A percentile compares a stretch with the other conserved stretches of the same genome.
phyloP scores from a whole-genome alignment of 2,888 invertebrate genomes.

The Oeneis ivallda region DNA sequence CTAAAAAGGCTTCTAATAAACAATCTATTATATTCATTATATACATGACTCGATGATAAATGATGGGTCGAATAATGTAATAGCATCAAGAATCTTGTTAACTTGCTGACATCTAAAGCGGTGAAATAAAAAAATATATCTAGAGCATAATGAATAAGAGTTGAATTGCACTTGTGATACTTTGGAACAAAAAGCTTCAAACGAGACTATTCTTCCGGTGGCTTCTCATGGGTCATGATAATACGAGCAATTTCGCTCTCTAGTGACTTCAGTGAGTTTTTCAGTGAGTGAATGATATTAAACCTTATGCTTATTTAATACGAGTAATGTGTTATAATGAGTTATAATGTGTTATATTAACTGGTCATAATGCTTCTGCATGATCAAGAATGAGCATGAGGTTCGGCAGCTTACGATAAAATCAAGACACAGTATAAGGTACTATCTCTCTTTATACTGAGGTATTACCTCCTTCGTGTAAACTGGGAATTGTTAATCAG shows the following conservation, averaged over 20 bases:
- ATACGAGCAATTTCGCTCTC: background rate
- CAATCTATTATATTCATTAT: background rate
- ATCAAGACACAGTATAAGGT: too few relatives aligned
- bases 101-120: slow-evolving; percentile 1
- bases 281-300: too few relatives aligned
- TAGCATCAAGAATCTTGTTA: slow-evolving; percentile 3
- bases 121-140: slow-evolving; percentile 6
- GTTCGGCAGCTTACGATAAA: too few relatives aligned
- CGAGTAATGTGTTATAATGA: too few relatives aligned
- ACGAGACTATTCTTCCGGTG: slow-evolving; percentile 5
- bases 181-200: slow-evolving; percentile 14
- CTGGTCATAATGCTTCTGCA: too few relatives aligned
- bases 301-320: too few relatives aligned
- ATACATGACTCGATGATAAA: slow-evolving; percentile 4
- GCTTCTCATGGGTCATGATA: background rate
- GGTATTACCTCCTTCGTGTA: too few relatives aligned
- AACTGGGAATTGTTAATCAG: too few relatives aligned
- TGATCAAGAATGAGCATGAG: too few relatives aligned
- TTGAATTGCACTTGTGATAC: slow-evolving; percentile 10
- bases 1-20: background rate
- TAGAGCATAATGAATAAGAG: slow-evolving; percentile 20
- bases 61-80: background rate
- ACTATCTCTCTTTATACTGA: too few relatives aligned
- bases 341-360: too few relatives aligned
- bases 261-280: background rate